Conservation (phyloP, 2,113 vertebrate species). For the Hydrochoerus hydrochaeris region DNA sequence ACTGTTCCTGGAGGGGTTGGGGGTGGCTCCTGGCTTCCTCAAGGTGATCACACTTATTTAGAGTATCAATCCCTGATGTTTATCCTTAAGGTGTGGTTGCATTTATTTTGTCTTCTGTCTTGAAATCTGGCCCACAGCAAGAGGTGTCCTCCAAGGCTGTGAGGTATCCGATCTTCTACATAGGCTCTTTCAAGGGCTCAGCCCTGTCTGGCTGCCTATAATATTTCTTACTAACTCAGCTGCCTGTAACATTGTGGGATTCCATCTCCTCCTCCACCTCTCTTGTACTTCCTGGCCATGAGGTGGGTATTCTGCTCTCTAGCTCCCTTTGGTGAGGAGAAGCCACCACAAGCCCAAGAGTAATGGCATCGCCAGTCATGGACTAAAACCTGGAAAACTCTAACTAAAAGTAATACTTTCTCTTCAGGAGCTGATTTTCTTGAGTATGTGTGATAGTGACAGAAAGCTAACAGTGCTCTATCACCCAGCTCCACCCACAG, state of each 20-base stretch:
- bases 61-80: no score
- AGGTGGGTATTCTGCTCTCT: neutral
- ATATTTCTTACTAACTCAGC: no score
- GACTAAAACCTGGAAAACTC: neutral
- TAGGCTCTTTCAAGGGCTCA: no score
- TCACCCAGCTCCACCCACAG: rapidly evolving
- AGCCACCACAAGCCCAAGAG: neutral
- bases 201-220: no score
- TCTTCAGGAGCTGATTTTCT: neutral
- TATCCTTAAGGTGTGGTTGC: no score
- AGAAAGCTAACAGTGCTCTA: neutral
- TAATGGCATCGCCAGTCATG: neutral
- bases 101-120: no score
- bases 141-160: no score
- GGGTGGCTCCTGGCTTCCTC: no score
- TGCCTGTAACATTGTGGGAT: neutral
- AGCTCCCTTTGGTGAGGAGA: neutral
- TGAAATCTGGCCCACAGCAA: no score
- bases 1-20: no score
- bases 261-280: neutral
- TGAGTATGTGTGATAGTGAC: neutral
- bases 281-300: neutral
- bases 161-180: no score
- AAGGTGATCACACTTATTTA: no score
- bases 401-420: neutral